A percentile compares a stretch with the other conserved stretches of the same genome.
Conservation (phyloP, 92 coral and sea anemone species). For the Actinernus sp. region DNA sequence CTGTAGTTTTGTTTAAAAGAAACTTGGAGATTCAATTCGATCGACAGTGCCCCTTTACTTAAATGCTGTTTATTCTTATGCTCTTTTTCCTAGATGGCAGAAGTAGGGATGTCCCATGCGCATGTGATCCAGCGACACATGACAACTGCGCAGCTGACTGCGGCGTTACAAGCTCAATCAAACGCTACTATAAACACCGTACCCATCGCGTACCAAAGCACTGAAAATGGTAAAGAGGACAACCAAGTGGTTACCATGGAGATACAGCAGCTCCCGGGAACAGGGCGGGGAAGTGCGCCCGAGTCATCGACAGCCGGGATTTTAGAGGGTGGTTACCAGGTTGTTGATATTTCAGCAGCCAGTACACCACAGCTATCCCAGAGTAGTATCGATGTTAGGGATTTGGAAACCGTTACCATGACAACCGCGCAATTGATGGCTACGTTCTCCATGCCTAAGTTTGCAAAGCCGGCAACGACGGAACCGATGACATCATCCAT, state of each 20-base stretch:
- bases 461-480: no score
- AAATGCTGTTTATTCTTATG: no score
- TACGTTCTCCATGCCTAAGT: no score
- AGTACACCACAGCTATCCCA: neutral
- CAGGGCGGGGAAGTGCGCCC: no score
- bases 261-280: no score
- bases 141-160: neutral
- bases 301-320: neutral
- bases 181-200: neutral
- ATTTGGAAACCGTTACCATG: neutral
- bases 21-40: no score
- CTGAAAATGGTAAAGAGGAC: neutral
- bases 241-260: neutral
- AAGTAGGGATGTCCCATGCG: neutral
- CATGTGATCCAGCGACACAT: neutral
- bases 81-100: neutral
- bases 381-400: neutral
- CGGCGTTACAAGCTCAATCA: conserved; percentile 1
- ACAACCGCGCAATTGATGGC: neutral
- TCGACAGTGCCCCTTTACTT: neutral
- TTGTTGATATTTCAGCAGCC: neutral
- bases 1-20: no score
- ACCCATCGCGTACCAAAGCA: neutral
- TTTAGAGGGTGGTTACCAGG: neutral
- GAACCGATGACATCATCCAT: no score